phyloP scores from a whole-genome alignment of 2,888 invertebrate genomes.

The Oligia strigilis region DNA sequence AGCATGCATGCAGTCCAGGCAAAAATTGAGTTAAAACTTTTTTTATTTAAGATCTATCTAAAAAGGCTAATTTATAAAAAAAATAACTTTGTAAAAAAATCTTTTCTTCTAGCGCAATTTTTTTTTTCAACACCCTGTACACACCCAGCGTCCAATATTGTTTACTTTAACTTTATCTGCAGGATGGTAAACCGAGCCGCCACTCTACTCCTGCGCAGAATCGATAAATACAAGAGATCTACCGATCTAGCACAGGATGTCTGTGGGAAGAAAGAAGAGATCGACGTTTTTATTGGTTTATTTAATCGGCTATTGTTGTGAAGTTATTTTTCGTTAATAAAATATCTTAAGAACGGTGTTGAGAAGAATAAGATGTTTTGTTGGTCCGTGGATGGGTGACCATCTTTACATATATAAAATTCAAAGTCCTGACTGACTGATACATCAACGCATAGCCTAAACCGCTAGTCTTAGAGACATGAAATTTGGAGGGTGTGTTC shows the following conservation, averaged over 20 bases:
- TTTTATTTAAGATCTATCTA: background rate
- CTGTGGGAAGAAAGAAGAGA: constrained; percentile 67
- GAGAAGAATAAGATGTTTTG: background rate
- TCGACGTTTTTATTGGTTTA: constrained; percentile 55
- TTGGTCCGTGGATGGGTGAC: background rate
- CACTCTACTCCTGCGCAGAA: constrained; percentile 69
- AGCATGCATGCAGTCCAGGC: background rate
- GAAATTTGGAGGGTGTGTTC: no score
- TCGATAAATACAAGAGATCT: constrained; percentile 71
- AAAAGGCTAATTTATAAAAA: background rate
- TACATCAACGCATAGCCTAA: no score
- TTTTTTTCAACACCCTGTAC: constrained; percentile 56
- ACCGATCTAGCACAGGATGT: constrained; percentile 65
- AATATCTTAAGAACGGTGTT: background rate
- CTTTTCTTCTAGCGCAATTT: background rate
- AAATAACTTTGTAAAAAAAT: background rate
- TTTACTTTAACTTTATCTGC: constrained; percentile 69
- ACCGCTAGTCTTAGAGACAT: no score
- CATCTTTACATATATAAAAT: no score
- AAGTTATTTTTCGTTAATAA: constrained; percentile 8
- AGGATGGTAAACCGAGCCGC: constrained; percentile 68
- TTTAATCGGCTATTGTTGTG: constrained; percentile 39
- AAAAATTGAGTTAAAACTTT: background rate
- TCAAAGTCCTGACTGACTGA: no score
- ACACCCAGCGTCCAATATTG: constrained; percentile 62